Conservation (phyloP, 2,888 invertebrate genomes). For the Oeneis ivallda region DNA sequence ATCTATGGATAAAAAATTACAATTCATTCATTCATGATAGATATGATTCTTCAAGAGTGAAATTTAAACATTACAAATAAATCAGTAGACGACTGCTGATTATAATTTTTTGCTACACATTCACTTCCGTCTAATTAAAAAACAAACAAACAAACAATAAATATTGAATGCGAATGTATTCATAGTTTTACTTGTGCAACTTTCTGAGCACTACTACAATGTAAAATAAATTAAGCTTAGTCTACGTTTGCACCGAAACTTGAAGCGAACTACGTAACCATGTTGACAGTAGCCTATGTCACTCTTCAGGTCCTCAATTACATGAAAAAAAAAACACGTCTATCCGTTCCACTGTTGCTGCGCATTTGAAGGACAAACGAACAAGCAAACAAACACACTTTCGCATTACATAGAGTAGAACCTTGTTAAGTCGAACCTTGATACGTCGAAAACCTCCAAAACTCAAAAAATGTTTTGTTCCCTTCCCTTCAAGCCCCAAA, state of each 20-base stretch:
- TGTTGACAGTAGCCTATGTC: too few species aligned
- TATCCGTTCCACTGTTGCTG: too few species aligned
- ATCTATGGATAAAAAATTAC: too few species aligned
- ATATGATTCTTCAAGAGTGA: conserved; percentile 4
- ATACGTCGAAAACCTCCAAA: too few species aligned
- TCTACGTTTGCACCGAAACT: neutral
- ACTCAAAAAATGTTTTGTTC: too few species aligned
- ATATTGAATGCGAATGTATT: conserved; percentile 31
- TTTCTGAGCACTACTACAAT: conserved; percentile 31
- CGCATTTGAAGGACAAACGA: too few species aligned
- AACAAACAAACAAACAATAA: conserved; percentile 24
- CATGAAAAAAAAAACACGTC: too few species aligned
- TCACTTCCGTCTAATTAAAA: conserved; percentile 29
- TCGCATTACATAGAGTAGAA: too few species aligned
- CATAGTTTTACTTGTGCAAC: conserved; percentile 28
- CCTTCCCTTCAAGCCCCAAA: too few species aligned
- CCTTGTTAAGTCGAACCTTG: too few species aligned
- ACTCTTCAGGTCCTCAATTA: neutral
- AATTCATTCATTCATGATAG: neutral
- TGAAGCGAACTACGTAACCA: too few species aligned
- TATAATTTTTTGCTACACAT: conserved; percentile 21
- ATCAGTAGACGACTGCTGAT: neutral
- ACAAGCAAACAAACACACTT: too few species aligned
- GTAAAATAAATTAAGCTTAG: conserved; percentile 18
- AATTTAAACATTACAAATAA: neutral